These are phyloP conservation scores for Drosophila arizonae DNA, from an alignment of 1,140 invertebrate genomes.

Conservation along the genomic window DNA sequence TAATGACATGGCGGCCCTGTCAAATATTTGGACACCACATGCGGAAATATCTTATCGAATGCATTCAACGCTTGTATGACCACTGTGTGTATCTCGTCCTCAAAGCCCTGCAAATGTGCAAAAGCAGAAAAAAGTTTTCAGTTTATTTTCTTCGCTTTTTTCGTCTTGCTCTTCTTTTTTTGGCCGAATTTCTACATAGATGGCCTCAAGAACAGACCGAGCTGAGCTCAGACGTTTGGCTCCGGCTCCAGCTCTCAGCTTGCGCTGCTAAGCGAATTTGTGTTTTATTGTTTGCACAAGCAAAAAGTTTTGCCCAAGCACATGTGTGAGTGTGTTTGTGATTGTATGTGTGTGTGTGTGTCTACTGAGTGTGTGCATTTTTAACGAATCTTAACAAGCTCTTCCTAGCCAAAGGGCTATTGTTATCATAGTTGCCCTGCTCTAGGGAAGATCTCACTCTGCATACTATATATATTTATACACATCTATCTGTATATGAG, in stretches of 20 bases:
- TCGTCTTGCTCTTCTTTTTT: background rate
- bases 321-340: conserved; percentile 1
- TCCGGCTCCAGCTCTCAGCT: conserved; percentile 32
- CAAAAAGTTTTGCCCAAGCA: conserved; percentile 69
- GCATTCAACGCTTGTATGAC: conserved; percentile 82
- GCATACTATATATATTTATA: conserved; percentile 21
- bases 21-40: conserved; percentile 82
- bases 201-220: conserved; percentile 56
- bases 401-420: conserved; percentile 71
- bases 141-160: conserved; percentile 1
- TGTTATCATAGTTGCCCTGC: conserved; percentile 72
- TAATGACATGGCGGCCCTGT: conserved; percentile 81
- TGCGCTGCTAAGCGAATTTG: conserved; percentile 73
- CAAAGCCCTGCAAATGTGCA: conserved; percentile 84
- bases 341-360: conserved; percentile 28
- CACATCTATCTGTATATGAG: conserved; percentile 31
- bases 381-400: conserved; percentile 81
- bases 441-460: conserved; percentile 52
- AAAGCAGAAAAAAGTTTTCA: conserved; percentile 14
- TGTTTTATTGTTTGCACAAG: conserved; percentile 81
- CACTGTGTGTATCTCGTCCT: conserved; percentile 85
- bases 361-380: conserved; percentile 63
- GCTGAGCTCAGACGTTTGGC: conserved; percentile 32
- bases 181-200: conserved; percentile 67
- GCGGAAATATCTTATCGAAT: conserved; percentile 83